Base-by-base conservation (phyloP, 2,797 vertebrate genomes). In the Thalassophryne amazonica region DNA sequence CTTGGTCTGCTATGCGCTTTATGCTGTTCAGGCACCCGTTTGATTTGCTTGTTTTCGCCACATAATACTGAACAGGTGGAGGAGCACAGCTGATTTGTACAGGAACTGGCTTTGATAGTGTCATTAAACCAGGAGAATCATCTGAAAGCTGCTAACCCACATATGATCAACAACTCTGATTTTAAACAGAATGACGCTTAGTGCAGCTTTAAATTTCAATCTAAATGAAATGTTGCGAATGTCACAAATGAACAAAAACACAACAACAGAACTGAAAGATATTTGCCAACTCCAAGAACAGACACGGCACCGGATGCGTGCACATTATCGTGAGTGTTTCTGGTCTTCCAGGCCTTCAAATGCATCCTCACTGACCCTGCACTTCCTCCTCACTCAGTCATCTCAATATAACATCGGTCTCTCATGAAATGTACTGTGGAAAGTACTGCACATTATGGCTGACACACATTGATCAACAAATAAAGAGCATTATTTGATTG, bases 151-250 rank as follows among this genome's bases (percentile, higher is more conserved):
- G n/a, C n/a, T n/a, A n/a, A n/a, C n/a, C n/a, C n/a, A n/a, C n/a
- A n/a, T n/a, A n/a, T n/a, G n/a, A n/a, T n/a, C n/a, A n/a, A n/a
- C n/a, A n/a, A n/a, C n/a, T n/a, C n/a, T 32, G 15, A 15, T 36
- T 43, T 40, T 24, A 42, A 32, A 45, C 21, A 35, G 13, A 13
- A 2, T 15, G 30, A 42, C 36, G 64, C 76, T 81, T 74, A 73
- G 81, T 80, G 80, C 83, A 85, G 83, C 83, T 83, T 85, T 66
- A 62, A 61, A 37, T 45, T 56, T 18, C 4, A n/a, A n/a, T n/a
- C n/a, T n/a, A n/a, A n/a, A n/a, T n/a, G n/a, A n/a, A n/a, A n/a
- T n/a, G n/a, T n/a, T n/a, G n/a, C n/a, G n/a, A n/a, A n/a, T n/a
- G n/a, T n/a, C n/a, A n/a, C n/a, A n/a, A n/a, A n/a, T n/a, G n/a